These are phyloP conservation scores for Rhopalosiphum maidis DNA, from an alignment of 1,140 invertebrate genomes.

Conservation along the genomic window DNA sequence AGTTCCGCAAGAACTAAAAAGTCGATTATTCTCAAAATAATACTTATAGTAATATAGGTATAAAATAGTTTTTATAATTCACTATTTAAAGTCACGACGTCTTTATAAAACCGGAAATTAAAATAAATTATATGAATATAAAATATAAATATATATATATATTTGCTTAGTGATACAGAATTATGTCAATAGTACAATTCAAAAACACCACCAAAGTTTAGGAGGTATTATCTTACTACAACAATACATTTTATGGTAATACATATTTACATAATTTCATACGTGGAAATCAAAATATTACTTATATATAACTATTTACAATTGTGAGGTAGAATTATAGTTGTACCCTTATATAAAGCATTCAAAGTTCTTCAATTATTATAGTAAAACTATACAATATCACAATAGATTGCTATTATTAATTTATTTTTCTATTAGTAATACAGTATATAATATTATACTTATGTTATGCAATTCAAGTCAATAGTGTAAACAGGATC, in stretches of 20 bases:
- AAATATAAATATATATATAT: not conserved
- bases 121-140: not conserved
- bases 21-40: not conserved
- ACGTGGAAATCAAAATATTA: not conserved
- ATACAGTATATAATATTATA: no score
- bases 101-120: not conserved
- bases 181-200: not conserved
- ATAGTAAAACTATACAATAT: not conserved
- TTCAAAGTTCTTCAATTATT: not conserved
- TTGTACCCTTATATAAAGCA: not conserved
- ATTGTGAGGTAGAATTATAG: not conserved
- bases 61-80: conserved; percentile 6
- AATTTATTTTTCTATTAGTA: no score
- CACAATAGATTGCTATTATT: not conserved
- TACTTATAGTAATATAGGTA: not conserved
- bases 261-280: not conserved
- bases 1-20: not conserved
- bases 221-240: not conserved
- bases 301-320: no score
- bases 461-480: not conserved
- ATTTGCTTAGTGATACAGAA: not conserved
- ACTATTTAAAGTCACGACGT: not conserved
- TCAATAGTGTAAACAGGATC: not conserved
- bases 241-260: not conserved
- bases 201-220: not conserved